phyloP scores from a whole-genome alignment of 2,113 vertebrate species.

The Podilymbus podiceps region DNA sequence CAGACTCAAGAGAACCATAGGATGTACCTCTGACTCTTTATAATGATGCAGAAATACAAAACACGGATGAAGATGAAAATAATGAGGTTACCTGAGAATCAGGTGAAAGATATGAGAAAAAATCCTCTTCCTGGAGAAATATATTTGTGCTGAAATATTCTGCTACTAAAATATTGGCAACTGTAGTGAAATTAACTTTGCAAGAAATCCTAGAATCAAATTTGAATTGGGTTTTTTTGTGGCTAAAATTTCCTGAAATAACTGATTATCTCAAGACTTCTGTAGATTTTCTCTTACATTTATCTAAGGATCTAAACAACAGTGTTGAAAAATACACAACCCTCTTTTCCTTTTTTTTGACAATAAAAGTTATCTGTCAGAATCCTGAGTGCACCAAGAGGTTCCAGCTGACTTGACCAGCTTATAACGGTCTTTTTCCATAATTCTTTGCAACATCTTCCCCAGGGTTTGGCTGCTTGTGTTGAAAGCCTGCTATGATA shows the following conservation, averaged over 20 bases:
- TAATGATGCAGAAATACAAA: neutral
- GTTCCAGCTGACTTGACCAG: neutral
- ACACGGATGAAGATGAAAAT: neutral
- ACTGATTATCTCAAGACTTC: neutral
- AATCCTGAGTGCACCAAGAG: neutral
- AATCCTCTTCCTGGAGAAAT: neutral
- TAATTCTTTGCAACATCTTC: neutral
- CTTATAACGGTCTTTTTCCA: neutral
- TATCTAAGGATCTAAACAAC: neutral
- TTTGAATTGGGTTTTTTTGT: neutral
- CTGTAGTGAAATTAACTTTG: neutral
- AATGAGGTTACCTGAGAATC: neutral
- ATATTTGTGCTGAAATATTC: neutral
- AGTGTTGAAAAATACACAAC: neutral
- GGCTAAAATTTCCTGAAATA: neutral
- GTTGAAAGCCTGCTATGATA: neutral
- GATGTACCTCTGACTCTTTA: neutral
- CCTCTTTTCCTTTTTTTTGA: fast-evolving
- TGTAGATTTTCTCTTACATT: neutral
- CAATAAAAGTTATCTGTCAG: neutral
- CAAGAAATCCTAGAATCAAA: neutral
- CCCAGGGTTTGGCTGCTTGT: neutral
- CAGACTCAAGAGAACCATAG: neutral
- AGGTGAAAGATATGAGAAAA: neutral
- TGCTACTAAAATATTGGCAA: neutral